Evolutionary conservation across 1,140 invertebrate species (phyloP), one percentile per base, ranked within the genome.

Genomic region (Nomia melanderi): DNA sequence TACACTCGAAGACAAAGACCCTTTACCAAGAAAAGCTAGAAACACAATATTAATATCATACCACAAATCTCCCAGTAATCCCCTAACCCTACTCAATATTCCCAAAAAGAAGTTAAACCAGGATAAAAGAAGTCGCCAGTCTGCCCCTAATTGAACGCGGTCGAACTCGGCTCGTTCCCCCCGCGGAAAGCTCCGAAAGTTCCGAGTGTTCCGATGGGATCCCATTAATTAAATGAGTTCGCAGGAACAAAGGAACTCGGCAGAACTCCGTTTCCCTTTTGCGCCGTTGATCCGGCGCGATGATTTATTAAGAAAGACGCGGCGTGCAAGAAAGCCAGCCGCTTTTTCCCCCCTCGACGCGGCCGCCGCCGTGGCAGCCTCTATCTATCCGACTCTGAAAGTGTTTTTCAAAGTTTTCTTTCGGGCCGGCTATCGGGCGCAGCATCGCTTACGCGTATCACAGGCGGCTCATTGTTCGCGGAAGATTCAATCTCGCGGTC

Each of bases 391-490:
- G 41, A 4, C 14, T 12, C 41, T 44, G 41, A 44, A 44, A 62
- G 8, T 25, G 44, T 50, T 17, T 64, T 54, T 63, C 33, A 50
- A 11, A 12, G 36, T 54, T 53, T 56, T 65, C 36, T n/a, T 23
- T 25, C 3, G 41, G 31, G 2, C 5, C 0, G 25, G 33, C 47
- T 74, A 74, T 74, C 71, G 31, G 11, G n/a, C 29, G 11, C 39
- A 53, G 62, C 71, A 74, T 74, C 62, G 62, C 62, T 65, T 74
- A 74, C 71, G 71, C 71, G 62, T 74, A 74, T 74, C 71, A 74
- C 71, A 66, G 60, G 62, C 27, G 44, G 62, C 62, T 74, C 50
- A 74, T 74, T 74, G 71, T 74, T 74, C 71, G 71, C 50, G 62
- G 71, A 74, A 74, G 71, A 74, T 74, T 74, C 62, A 74, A 74